Evolutionary conservation across 2,797 vertebrate species (phyloP).

Genomic region (Toxotes lorentzi): DNA sequence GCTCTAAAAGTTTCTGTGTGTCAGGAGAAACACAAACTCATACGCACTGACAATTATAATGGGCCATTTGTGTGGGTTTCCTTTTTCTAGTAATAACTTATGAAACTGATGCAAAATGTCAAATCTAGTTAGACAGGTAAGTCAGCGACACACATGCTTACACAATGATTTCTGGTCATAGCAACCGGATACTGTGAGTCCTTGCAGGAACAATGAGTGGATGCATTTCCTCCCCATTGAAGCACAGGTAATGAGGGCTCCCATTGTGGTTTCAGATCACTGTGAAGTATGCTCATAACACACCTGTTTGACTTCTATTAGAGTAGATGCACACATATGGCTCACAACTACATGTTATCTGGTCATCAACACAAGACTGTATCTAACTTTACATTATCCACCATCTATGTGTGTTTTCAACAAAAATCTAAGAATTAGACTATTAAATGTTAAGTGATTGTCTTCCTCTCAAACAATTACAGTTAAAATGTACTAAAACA

Average conservation of each 20-base stretch:
- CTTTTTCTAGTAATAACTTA: background rate
- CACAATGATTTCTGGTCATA: constrained; percentile 46
- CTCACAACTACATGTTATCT: constrained; percentile 1
- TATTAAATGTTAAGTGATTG: background rate
- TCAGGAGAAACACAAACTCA: background rate
- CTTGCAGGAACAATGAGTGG: constrained; percentile 62
- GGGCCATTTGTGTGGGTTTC: background rate
- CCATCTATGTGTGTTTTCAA: background rate
- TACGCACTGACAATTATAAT: background rate
- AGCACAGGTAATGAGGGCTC: constrained; percentile 43
- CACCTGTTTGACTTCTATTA: constrained; percentile 48
- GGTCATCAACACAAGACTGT: background rate
- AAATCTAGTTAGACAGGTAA: constrained; percentile 54
- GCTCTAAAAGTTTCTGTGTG: background rate
- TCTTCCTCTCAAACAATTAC: background rate
- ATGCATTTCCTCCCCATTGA: constrained; percentile 62
- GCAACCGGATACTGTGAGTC: constrained; percentile 59
- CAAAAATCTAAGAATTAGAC: background rate
- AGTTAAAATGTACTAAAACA: background rate
- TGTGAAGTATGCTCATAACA: constrained; percentile 26
- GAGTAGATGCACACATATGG: constrained; percentile 1
- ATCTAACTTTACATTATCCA: background rate
- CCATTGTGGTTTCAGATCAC: constrained; percentile 58
- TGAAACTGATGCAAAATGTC: background rate
- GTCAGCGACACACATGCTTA: constrained; percentile 35